Conservation (phyloP, 2,888 invertebrate species). For the Orgyia antiqua region DNA sequence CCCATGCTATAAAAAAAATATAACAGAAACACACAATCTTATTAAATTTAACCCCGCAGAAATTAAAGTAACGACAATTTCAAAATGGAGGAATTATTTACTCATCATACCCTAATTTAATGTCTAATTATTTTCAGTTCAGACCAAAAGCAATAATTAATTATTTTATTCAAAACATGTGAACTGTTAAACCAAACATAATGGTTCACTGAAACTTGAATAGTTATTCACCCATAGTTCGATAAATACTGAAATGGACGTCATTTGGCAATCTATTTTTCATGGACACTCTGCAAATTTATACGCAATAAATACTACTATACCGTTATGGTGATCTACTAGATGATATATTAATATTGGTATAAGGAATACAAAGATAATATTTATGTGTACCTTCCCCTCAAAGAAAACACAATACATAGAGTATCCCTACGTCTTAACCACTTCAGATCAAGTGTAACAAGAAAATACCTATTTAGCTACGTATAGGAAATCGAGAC, state of each 20-base stretch:
- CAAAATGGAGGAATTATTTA: no score
- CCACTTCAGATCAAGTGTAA: conserved; percentile 3
- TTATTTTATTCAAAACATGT: conserved; percentile 21
- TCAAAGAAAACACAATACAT: not conserved
- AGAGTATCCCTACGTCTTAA: not conserved
- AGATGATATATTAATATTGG: no score
- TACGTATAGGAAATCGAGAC: conserved; percentile 6
- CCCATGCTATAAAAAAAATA: no score
- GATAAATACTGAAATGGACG: conserved; percentile 15
- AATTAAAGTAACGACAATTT: no score
- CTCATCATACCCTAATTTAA: no score
- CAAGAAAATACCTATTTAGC: conserved; percentile 2
- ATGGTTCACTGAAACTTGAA: conserved; percentile 13
- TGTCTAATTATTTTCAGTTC: no score
- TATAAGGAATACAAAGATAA: not conserved
- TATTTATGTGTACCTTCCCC: not conserved
- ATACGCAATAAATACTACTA: no score
- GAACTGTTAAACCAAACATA: conserved; percentile 18
- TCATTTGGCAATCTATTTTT: not conserved
- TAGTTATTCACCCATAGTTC: conserved; percentile 10
- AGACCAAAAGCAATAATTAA: no score
- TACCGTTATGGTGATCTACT: no score
- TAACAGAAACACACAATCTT: no score
- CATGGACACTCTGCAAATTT: no score
- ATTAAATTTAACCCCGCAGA: no score